phyloP scores from a whole-genome alignment of 2,888 invertebrate genomes.

The Ellobium chinense region DNA sequence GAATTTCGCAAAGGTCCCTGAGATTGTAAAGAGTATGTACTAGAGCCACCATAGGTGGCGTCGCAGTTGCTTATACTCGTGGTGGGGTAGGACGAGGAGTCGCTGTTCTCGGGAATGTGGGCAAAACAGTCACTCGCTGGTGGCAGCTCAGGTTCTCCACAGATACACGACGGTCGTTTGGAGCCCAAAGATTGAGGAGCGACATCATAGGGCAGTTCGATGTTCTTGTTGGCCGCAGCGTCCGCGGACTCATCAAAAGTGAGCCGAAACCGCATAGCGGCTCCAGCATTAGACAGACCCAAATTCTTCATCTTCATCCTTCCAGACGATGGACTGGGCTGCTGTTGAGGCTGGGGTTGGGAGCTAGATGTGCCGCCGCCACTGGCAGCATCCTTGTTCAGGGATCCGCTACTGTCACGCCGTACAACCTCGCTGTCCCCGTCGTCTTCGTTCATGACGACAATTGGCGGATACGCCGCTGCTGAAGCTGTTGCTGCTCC shows the following conservation, averaged over 20 bases:
- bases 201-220: slow-evolving; percentile 32
- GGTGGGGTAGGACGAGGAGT: not conserved
- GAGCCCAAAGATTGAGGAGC: not conserved
- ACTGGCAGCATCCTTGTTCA: not conserved
- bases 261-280: slow-evolving; percentile 10
- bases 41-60: not conserved
- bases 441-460: not conserved
- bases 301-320: slow-evolving; percentile 32
- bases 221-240: slow-evolving; percentile 24
- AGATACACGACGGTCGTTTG: slow-evolving; percentile 40
- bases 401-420: not conserved
- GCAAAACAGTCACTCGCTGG: not conserved
- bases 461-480: not conserved
- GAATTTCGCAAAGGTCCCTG: not conserved
- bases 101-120: not conserved
- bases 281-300: slow-evolving; percentile 8
- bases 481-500: not conserved
- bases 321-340: not conserved
- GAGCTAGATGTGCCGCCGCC: not conserved
- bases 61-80: not conserved
- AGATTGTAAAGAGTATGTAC: not conserved
- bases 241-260: slow-evolving; percentile 34
- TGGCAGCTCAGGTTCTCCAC: slow-evolving; percentile 42
- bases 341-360: not conserved
- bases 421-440: not conserved